These are phyloP conservation scores for Lates japonicus DNA, from an alignment of 2,797 vertebrate genomes.

Conservation along the genomic window DNA sequence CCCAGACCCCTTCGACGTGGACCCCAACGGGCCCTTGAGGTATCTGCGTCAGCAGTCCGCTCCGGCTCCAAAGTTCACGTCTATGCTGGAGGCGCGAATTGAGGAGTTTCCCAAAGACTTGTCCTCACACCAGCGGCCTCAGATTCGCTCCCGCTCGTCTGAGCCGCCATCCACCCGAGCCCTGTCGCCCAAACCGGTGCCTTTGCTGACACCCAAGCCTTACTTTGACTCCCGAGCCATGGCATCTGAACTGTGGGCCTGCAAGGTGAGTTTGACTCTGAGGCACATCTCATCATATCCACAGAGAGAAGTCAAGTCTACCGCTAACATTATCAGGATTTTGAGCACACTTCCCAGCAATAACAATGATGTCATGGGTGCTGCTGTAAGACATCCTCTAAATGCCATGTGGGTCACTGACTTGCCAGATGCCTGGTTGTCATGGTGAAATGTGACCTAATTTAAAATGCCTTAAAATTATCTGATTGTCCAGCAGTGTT, in stretches of 20 bases:
- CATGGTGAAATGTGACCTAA: neutral
- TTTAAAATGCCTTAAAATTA: neutral
- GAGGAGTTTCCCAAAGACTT: constrained; percentile 80
- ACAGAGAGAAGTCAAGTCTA: neutral
- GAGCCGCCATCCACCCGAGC: constrained; percentile 84
- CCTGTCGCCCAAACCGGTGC: constrained; percentile 88
- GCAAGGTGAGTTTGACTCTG: constrained; percentile 68
- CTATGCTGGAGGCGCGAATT: constrained; percentile 93
- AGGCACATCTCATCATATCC: neutral
- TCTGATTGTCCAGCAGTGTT: neutral
- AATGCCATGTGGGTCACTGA: neutral
- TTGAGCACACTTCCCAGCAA: neutral
- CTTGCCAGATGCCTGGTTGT: neutral
- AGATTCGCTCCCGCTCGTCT: constrained; percentile 82
- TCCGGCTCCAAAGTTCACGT: constrained; percentile 94
- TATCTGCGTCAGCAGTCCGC: constrained; percentile 95
- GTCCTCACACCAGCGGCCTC: constrained; percentile 74
- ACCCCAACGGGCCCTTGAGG: constrained; percentile 89
- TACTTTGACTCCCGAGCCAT: constrained; percentile 82
- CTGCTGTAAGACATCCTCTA: neutral
- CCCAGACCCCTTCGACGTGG: constrained; percentile 77
- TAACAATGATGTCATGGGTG: neutral
- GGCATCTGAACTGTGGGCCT: constrained; percentile 45
- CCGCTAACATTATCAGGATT: neutral
- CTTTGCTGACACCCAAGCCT: constrained; percentile 93